Conservation (phyloP, 2,888 invertebrate genomes). For the Willowsia nigromaculata region DNA sequence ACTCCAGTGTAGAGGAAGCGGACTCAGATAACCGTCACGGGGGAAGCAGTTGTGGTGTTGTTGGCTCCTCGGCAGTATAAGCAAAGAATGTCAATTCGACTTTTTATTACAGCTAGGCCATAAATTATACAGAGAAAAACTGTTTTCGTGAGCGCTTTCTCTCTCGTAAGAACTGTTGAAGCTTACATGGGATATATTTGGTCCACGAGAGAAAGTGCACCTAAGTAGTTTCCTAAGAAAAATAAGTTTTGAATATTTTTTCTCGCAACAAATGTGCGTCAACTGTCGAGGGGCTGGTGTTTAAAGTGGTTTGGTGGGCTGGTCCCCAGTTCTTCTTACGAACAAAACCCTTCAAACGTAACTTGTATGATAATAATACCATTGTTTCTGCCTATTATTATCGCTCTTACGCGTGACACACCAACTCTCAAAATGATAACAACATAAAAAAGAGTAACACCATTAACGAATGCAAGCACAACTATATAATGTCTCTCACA, state of each 20-base stretch:
- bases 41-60: not conserved
- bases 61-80: not conserved
- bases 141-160: not conserved
- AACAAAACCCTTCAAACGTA: not conserved
- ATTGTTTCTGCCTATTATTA: not conserved
- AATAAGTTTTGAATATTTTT: too few species aligned
- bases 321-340: too few species aligned
- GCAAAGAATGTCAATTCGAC: conserved; percentile 10
- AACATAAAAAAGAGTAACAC: not conserved
- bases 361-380: not conserved
- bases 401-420: not conserved
- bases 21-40: not conserved
- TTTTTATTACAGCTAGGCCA: not conserved
- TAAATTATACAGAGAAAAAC: not conserved
- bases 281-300: too few species aligned
- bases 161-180: not conserved
- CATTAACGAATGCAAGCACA: not conserved
- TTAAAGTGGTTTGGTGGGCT: too few species aligned
- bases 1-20: not conserved
- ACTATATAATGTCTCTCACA: not conserved
- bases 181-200: too few species aligned
- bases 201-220: too few species aligned
- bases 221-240: too few species aligned
- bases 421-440: not conserved
- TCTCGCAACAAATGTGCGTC: too few species aligned